A percentile compares a stretch with the other conserved stretches of the same genome.
Conservation (phyloP, 1,140 invertebrate genomes). For the Andrena cerasifolii region DNA sequence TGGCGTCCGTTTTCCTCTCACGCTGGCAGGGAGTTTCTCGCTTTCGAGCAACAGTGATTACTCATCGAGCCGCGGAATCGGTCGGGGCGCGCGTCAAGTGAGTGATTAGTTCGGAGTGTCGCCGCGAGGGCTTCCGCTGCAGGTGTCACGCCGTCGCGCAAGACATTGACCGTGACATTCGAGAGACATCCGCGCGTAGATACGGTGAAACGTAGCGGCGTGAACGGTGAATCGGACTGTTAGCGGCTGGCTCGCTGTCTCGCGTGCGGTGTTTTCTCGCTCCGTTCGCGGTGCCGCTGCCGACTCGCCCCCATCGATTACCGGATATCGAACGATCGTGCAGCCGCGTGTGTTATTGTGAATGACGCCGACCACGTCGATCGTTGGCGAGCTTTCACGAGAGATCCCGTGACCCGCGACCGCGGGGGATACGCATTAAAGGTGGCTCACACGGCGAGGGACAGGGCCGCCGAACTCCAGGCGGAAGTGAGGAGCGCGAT, state of each 20-base stretch:
- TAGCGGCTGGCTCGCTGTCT: not conserved
- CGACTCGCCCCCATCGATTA: no score
- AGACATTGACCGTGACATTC: constrained; percentile 71
- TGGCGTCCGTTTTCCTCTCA: constrained; percentile 2
- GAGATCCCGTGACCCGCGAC: constrained; percentile 66
- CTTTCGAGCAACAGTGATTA: constrained; percentile 15
- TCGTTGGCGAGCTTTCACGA: constrained; percentile 44
- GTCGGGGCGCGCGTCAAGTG: constrained; percentile 39
- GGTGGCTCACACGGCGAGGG: constrained; percentile 80
- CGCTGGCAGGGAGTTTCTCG: not conserved
- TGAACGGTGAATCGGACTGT: constrained; percentile 5
- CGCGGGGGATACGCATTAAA: constrained; percentile 70
- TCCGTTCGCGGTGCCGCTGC: no score
- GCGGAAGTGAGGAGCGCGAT: constrained; percentile 80
- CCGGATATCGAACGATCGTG: constrained; percentile 3
- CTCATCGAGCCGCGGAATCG: not conserved
- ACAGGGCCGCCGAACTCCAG: constrained; percentile 78
- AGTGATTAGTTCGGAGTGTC: constrained; percentile 51
- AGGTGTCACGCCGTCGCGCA: constrained; percentile 64
- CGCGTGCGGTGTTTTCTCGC: not conserved
- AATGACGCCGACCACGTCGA: constrained; percentile 38
- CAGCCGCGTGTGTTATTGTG: constrained; percentile 37
- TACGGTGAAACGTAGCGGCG: constrained; percentile 32
- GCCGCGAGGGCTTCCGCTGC: constrained; percentile 55
- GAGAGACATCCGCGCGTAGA: constrained; percentile 54